Evolutionary conservation across 2,113 vertebrate species (phyloP), one percentile per base, ranked within the genome.

Genomic region (Symphodus melops): DNA sequence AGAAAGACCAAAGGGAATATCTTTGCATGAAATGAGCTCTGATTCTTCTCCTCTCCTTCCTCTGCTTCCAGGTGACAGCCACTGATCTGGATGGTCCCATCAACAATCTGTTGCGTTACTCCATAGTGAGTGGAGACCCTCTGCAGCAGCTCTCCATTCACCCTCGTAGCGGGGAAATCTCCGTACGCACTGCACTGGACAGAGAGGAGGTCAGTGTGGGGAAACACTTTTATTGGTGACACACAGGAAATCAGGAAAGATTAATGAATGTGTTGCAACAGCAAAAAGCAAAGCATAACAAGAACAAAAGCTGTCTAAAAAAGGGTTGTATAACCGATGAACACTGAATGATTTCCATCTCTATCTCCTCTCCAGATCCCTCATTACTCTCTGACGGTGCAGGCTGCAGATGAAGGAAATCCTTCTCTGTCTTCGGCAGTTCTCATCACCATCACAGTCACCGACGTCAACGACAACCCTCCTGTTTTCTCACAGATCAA

Each of bases 391-490:
- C 90, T 99, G 89, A 96, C 93, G 7, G 92, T 99, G 72, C 95
- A 94, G 84, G 97, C 98, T 17, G 95, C 72, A 0, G 98, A 99
- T 65, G 96, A 94, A 0, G 98, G 98, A 5, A 79, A 77, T 16
- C 95, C 96, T 1, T 87, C 97, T 0, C 93, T 97, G 68, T 96
- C 93, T 20, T 94, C 94, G 0, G 96, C 98, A 0, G 92, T 88
- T 0, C 86, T 93, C 10, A 79, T 98, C 21, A 86, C 82, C 0
- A 36, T 99, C 89, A 94, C 94, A 0, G 93, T 99, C 64, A 84
- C 88, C 1, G 98, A 99, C 20, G 92, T 98, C 89, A 99, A 99
- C 10, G 98, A 99, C 88, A 99, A 99, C 86, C 95, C 96, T 0
- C 97, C 98, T 0, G 79, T 96, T 51, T 99, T 99, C 93, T 97